These are phyloP conservation scores for Bombus sibiricus DNA, from an alignment of 1,140 invertebrate genomes.

Conservation along the genomic window DNA sequence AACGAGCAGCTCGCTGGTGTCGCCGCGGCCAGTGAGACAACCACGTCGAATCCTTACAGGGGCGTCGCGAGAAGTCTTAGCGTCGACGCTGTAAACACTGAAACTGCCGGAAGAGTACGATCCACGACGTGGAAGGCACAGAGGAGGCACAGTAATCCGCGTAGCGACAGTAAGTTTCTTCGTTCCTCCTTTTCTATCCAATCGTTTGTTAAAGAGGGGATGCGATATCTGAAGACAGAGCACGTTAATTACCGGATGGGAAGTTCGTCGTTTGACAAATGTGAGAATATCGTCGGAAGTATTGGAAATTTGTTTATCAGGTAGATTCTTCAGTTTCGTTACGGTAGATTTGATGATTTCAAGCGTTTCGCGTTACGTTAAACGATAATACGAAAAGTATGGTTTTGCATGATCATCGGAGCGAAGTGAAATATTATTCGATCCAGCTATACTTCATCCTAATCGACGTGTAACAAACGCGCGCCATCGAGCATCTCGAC, in stretches of 20 bases:
- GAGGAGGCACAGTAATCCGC: conserved; percentile 77
- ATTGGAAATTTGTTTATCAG: too few relatives aligned
- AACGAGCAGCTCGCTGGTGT: conserved; percentile 87
- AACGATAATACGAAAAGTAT: too few relatives aligned
- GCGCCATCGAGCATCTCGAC: neutral
- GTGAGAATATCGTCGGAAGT: too few relatives aligned
- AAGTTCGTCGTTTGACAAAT: too few relatives aligned
- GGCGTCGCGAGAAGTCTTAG: conserved; percentile 87
- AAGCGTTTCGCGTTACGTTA: too few relatives aligned
- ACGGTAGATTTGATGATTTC: too few relatives aligned
- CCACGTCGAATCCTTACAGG: conserved; percentile 78
- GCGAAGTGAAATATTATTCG: neutral
- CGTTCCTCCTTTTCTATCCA: neutral
- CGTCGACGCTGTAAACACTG: conserved; percentile 91
- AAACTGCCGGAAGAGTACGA: conserved; percentile 87
- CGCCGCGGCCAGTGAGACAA: conserved; percentile 75
- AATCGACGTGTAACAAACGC: neutral
- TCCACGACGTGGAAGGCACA: conserved; percentile 86
- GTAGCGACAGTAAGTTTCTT: conserved; percentile 76
- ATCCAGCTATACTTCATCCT: neutral
- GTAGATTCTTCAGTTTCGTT: too few relatives aligned
- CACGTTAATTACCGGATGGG: too few relatives aligned
- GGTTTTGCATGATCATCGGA: too few relatives aligned
- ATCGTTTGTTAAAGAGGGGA: neutral
- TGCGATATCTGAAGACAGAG: too few relatives aligned